phyloP scores from a whole-genome alignment of 2,797 vertebrate genomes.

The Chaetophractus vellerosus region DNA sequence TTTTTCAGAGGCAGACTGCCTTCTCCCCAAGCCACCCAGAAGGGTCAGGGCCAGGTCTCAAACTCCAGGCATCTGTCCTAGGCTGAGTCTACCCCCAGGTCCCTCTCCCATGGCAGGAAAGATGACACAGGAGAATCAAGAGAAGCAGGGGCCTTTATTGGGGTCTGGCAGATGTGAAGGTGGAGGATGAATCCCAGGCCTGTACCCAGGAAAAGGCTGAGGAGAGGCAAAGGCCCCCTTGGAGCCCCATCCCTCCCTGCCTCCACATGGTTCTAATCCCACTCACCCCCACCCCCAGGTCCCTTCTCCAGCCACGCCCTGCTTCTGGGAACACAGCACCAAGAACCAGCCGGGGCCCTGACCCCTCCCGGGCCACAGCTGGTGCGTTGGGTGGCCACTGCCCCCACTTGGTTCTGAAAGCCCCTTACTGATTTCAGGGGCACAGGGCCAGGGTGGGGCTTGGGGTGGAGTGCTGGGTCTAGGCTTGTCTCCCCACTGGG shows the following conservation, averaged over 20 bases:
- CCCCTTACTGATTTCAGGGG: neutral
- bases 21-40: neutral
- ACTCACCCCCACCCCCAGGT: neutral
- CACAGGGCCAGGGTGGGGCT: neutral
- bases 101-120: slow-evolving; percentile 18
- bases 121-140: slow-evolving; percentile 6
- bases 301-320: slow-evolving; percentile 33
- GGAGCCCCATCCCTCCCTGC: neutral
- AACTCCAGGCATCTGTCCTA: neutral
- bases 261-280: neutral
- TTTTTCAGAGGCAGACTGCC: neutral
- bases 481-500: neutral
- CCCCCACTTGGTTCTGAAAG: neutral
- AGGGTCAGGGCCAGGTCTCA: neutral
- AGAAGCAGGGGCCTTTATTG: slow-evolving; percentile 81
- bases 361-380: slow-evolving; percentile 34
- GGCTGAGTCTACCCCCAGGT: neutral
- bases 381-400: neutral
- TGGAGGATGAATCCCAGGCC: slow-evolving; percentile 51
- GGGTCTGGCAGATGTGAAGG: slow-evolving; percentile 53
- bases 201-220: neutral
- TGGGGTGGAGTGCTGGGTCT: neutral
- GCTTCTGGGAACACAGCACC: slow-evolving; percentile 78
- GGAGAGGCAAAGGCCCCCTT: neutral
- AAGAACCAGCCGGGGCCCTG: slow-evolving; percentile 43